These are phyloP conservation scores for Furcifer pardalis DNA, from an alignment of 2,797 vertebrate genomes.

Conservation along the genomic window DNA sequence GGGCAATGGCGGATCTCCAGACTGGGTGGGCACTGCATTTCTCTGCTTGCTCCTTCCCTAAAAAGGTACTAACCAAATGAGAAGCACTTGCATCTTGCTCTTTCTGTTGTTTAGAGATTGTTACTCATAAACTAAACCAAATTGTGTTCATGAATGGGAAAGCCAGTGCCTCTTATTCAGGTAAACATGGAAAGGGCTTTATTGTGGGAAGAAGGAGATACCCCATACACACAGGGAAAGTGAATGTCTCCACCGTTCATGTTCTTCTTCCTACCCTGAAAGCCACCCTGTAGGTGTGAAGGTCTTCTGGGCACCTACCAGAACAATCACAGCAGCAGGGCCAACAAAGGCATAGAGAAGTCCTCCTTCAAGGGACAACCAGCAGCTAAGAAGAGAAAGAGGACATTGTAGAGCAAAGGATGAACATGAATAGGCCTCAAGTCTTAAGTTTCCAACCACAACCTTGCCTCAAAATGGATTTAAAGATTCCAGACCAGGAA, in stretches of 20 bases:
- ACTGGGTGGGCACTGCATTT: too few relatives aligned
- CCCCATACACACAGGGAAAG: not conserved
- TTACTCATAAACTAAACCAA: too few relatives aligned
- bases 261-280: too few relatives aligned
- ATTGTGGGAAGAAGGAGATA: not conserved
- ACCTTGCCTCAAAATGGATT: not conserved
- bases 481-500: not conserved
- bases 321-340: conserved; percentile 94
- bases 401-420: not conserved
- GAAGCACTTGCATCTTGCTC: not conserved
- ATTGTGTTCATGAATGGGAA: too few relatives aligned
- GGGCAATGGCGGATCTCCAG: too few relatives aligned
- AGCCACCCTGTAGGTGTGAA: not conserved
- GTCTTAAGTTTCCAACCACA: not conserved
- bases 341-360: conserved; percentile 97
- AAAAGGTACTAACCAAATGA: not conserved
- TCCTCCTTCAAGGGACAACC: conserved; percentile 96
- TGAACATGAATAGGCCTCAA: not conserved
- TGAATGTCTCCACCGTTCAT: not conserved
- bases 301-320: conserved; percentile 82
- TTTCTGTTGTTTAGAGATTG: not conserved
- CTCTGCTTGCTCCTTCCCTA: not conserved
- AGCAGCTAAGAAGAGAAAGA: conserved; percentile 82
- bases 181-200: not conserved
- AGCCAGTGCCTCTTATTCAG: not conserved